Base-by-base conservation (phyloP, 2,113 vertebrate genomes). In the Scopus umbretta region DNA sequence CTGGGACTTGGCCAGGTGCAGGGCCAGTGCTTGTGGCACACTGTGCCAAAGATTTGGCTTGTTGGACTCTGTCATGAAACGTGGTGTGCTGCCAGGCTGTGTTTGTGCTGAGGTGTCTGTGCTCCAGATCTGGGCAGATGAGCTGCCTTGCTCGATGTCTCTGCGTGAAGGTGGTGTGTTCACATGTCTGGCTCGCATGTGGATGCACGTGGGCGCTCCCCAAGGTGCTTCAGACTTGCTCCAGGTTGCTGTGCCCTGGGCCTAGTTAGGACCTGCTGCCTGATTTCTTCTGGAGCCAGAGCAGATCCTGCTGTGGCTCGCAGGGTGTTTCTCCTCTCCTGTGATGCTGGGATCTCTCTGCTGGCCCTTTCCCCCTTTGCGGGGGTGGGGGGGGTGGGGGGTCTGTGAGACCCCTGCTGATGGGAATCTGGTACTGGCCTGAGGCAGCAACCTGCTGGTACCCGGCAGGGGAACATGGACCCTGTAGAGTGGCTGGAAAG, bases 41-140 rank as follows among this genome's bases (percentile, higher is more conserved):
- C 16, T 6, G 21, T 47, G 53, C 49, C 0, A 1, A 73, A 71
- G 67, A 12, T 65, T 79, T 0, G 0, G 9, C 3, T 2, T 49
- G 32, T 52, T 0, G 0, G 62, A 49, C 59, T 82, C 49, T 1
- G 1, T 56, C 27, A 10, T 5, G 43, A 45, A 52, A 6, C 1
- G 1, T 2, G 0, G 2, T 25, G 13, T 0, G 4, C 58, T 80
- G 72, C 29, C 5, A 11, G 49, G 7, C 29, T 47, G 82, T 9
- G 22, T 73, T 85, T 86, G 42, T 58, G 62, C 67, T 53, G 53
- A 52, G n/a, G 12, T 29, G 50, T 67, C 65, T 9, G 18, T 71
- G 61, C 80, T 71, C 38, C 1, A 3, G 32, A 26, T 65, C 20
- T 17, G 61, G 38, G 27, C 1, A 1, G 49, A 32, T 42, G 17